Conservation (phyloP, 2,113 vertebrate genomes). For the Nanorana parkeri region DNA sequence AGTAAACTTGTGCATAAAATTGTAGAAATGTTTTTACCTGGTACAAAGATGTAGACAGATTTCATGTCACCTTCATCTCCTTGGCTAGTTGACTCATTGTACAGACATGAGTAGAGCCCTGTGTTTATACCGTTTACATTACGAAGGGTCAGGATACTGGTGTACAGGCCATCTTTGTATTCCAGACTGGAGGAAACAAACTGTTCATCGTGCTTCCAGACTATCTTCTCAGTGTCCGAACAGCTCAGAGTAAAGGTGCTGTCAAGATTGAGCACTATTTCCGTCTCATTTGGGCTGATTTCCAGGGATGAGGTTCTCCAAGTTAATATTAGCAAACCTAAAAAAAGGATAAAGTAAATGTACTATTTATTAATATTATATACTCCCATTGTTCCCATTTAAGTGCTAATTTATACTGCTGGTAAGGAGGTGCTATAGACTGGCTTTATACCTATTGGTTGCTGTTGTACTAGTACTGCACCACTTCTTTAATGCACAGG, state of each 20-base stretch:
- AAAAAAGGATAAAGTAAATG: conserved; percentile 4
- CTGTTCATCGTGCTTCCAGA: conserved; percentile 76
- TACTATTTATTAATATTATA: too few relatives aligned
- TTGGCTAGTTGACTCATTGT: conserved; percentile 58
- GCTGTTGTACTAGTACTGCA: too few relatives aligned
- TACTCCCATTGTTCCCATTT: too few relatives aligned
- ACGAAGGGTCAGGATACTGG: conserved; percentile 76
- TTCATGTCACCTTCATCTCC: conserved; percentile 64
- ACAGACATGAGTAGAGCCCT: conserved; percentile 82
- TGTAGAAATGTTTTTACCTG: conserved; percentile 73
- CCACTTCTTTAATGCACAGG: too few relatives aligned
- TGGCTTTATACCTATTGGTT: too few relatives aligned
- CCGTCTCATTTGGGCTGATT: conserved; percentile 71
- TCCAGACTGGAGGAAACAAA: conserved; percentile 9
- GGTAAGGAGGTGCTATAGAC: too few relatives aligned
- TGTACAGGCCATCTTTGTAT: conserved; percentile 61
- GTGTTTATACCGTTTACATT: conserved; percentile 82
- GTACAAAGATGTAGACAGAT: conserved; percentile 84
- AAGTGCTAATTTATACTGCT: too few relatives aligned
- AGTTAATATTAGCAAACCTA: conserved; percentile 58
- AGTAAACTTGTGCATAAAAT: too few relatives aligned
- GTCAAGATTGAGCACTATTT: conserved; percentile 76
- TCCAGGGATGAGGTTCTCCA: conserved; percentile 64
- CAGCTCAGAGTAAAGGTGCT: conserved; percentile 81
- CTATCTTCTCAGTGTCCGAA: conserved; percentile 64